Conservation (phyloP, 2,888 invertebrate genomes). For the Synergus itoensis region DNA sequence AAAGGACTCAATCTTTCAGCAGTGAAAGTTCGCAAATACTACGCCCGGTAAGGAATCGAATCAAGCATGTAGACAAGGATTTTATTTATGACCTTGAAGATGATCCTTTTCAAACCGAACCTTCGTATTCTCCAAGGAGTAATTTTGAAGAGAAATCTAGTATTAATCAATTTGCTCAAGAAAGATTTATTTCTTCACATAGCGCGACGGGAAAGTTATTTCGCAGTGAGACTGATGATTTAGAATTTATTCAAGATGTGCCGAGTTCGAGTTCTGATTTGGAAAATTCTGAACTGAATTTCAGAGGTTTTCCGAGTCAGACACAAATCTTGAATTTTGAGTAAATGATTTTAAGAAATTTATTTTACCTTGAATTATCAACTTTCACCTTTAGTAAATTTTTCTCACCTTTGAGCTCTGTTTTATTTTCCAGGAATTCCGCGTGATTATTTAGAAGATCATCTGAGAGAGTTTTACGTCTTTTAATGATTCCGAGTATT, state of each 20-base stretch:
- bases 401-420: neutral
- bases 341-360: neutral
- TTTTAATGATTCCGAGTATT: neutral
- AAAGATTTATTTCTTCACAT: neutral
- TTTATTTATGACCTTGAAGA: slow-evolving; percentile 85
- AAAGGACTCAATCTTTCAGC: neutral
- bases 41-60: slow-evolving; percentile 83
- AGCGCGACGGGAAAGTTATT: neutral
- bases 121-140: slow-evolving; percentile 30
- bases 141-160: neutral
- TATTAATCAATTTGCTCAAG: neutral
- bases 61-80: slow-evolving; percentile 84
- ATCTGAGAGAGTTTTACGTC: neutral
- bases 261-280: neutral
- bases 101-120: slow-evolving; percentile 56
- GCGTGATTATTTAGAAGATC: neutral
- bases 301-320: slow-evolving; percentile 11
- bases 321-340: neutral
- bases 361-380: neutral
- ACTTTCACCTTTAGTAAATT: neutral
- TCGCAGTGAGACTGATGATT: neutral
- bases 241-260: neutral
- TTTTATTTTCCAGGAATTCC: neutral
- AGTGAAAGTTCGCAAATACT: slow-evolving; percentile 64
- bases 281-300: neutral